These are phyloP conservation scores for Apodemus speciosus DNA, from an alignment of 2,113 vertebrate species.

Conservation along the genomic window DNA sequence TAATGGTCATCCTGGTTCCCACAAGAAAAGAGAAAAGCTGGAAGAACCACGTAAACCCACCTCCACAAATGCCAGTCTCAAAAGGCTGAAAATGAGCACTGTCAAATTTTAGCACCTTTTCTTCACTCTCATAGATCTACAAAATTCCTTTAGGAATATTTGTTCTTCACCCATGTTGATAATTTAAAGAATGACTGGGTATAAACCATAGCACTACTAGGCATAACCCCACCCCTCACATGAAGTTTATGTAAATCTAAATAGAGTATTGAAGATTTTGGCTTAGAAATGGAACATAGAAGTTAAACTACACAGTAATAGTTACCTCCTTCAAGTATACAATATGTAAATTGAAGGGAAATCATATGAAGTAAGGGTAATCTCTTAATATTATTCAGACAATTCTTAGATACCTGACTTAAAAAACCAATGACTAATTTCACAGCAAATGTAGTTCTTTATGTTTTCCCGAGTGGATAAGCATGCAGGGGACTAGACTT, in stretches of 20 bases:
- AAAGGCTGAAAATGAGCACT: neutral
- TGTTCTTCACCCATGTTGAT: neutral
- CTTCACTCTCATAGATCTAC: neutral
- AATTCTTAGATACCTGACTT: conserved; percentile 5
- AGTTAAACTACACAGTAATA: neutral
- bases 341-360: neutral
- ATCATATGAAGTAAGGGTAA: neutral
- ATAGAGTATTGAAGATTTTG: neutral
- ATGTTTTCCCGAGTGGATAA: neutral
- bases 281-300: neutral
- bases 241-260: neutral
- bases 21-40: neutral
- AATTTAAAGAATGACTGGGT: neutral
- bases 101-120: neutral
- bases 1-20: neutral
- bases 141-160: neutral
- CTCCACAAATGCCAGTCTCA: neutral
- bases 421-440: neutral
- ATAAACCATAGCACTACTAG: neutral
- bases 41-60: neutral
- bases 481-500: neutral
- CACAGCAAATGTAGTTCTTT: neutral
- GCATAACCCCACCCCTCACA: neutral
- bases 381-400: conserved; percentile 35
- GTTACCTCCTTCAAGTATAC: neutral